Evolutionary conservation across 2,888 invertebrate genomes (phyloP), one percentile per base, ranked within the genome.

Genomic region (Perdita meconis): DNA sequence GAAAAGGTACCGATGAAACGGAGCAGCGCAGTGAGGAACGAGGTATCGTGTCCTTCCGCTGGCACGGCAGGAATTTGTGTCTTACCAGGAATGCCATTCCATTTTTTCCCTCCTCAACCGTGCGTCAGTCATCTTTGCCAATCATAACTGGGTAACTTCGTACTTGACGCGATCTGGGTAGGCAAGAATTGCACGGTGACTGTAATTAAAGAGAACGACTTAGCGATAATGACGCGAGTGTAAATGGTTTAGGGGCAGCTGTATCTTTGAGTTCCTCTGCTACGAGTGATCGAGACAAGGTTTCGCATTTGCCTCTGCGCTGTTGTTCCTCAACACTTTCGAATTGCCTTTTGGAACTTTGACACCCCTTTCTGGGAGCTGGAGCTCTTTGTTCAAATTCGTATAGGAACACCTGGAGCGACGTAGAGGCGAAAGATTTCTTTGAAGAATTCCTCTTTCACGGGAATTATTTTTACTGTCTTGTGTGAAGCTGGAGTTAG

Each of bases 11-110:
- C 64, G 60, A 65, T 60, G 50, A 47, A 51, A 44, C 56, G 57
- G n/a, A 36, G 44, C 66, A n/a, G 24, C 19, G 44, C 36, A 51
- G 34, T 47, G 73, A 64, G 50, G 47, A 66, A 61, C 10, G 64
- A 67, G 50, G 42, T 59, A 80, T 74, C 53, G 56, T 56, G 44
- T 69, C 61, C 69, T 60, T 68, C 51, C 50, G 57, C 63, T 63
- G 50, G 36, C 50, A 59, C 72, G 72, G 77, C 72, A 78, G 64
- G 72, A 77, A 79, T 56, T 78, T 79, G 72, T 77, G 67, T 77
- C 72, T 72, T 60, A 55, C 76, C 64, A 50, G 75, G 36, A 69
- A 77, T 60, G 60, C 42, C 65, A 44, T 65, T 30, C 67, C 57
- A 47, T 42, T 47, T 36, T 24, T 19, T 24, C 30, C 38, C 24